These are phyloP conservation scores for silkworm (Bombyx mori) DNA, from an alignment of 1,140 invertebrate species.

Conservation along the genomic window ASM3026992v2 NC_085108.1:2949001-2949500, in stretches of 20 bases:
- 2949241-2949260: neutral
- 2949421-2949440: constrained; percentile 86
- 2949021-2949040: no score
- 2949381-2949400: constrained; percentile 84
- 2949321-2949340: constrained; percentile 87
- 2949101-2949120: no score
- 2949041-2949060: no score
- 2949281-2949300: constrained; percentile 76
- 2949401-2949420: constrained; percentile 88
- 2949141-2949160: no score
- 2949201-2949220: no score
- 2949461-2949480: constrained; percentile 66
- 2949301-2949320: constrained; percentile 80
- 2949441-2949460: constrained; percentile 73
- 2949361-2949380: constrained; percentile 80
- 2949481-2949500: constrained; percentile 44
- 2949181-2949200: no score
- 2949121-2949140: no score
- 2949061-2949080: no score
- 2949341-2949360: constrained; percentile 80
- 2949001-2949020: no score
- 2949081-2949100: no score
- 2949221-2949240: no score
- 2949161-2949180: no score
- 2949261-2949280: constrained; percentile 36